Evolutionary conservation across 2,113 vertebrate species (phyloP), one percentile per base, ranked within the genome.

Genomic region (Burhinus bistriatus): DNA sequence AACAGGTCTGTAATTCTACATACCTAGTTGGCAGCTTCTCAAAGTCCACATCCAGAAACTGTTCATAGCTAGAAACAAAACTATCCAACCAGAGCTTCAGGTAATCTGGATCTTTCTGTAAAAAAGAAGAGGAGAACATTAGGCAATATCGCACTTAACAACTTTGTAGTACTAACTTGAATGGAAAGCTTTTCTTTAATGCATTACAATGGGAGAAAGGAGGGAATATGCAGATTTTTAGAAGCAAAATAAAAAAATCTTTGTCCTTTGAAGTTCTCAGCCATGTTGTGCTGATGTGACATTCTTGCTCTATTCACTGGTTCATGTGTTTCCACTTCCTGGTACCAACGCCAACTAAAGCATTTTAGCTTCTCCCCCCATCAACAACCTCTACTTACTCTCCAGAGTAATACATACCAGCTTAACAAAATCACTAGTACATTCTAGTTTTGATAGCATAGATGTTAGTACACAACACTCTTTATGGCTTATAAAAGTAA

Each of bases 61-160:
- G 98, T 93, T 99, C 99, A 84, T 99, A 99, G 92, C 99, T 99
- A 95, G 98, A 98, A 97, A 99, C 99, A 98, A 99, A 99, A 97
- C 98, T 99, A 94, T 99, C 99, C 98, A 99, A 97, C 99, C 99
- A 99, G 34, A 99, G 98, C 95, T 99, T 99, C 97, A 99, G 97
- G 95, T 99, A 99, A 98, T 99, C 99, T 87, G 99, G 99, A 97
- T 99, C 99, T 97, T 99, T 99, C 99, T 99, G 98, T 42, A 88
- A 94, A 75, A 70, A 61, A 95, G 17, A 70, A 65, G 5, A 93
- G 55, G 29, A 61, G 12, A 86, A 90, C 6, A 13, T 94, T 18
- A 89, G 34, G 32, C 42, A 72, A 80, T 55, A 71, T 2, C 36
- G 42, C 23, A 65, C 23, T 71, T 40, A 86, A 72, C 40, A 83